Conservation (phyloP, 1,140 invertebrate genomes). For the Chironomus tepperi region DNA sequence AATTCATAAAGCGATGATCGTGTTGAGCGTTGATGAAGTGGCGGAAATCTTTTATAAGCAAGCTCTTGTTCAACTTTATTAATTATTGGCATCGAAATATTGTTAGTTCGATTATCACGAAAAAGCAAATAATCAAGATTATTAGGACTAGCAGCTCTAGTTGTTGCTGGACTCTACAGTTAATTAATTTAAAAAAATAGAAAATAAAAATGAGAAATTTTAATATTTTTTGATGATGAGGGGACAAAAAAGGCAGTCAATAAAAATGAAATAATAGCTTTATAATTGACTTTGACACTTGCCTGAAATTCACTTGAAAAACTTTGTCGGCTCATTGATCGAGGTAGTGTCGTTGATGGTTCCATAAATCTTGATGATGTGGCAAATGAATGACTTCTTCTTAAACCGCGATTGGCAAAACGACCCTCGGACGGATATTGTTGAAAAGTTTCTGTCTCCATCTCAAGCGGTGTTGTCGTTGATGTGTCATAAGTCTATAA, state of each 20-base stretch:
- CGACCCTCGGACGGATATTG: constrained; percentile 25
- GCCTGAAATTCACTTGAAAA: constrained; percentile 56
- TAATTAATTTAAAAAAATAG: background rate
- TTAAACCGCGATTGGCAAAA: constrained; percentile 30
- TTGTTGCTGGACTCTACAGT: background rate
- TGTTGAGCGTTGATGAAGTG: background rate
- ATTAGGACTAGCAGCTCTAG: background rate
- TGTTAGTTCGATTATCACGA: background rate
- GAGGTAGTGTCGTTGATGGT: constrained; percentile 23
- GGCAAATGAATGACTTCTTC: constrained; percentile 1
- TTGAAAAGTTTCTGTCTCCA: constrained; percentile 27
- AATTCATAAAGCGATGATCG: constrained; percentile 12
- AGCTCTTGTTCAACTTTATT: constrained; percentile 2
- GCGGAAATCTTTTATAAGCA: background rate
- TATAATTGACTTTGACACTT: constrained; percentile 10
- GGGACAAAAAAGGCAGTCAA: background rate
- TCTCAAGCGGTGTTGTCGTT: constrained; percentile 29
- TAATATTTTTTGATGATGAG: background rate
- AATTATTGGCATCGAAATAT: background rate
- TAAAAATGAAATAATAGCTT: background rate
- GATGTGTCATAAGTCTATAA: constrained; percentile 39
- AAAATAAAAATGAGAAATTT: background rate
- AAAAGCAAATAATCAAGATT: background rate
- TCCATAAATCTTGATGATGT: constrained; percentile 28
- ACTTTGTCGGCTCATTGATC: constrained; percentile 53